Evolutionary conservation across 1,140 invertebrate species (phyloP), one percentile per base, ranked within the genome.

Genomic region (Drosophila persimilis): DNA sequence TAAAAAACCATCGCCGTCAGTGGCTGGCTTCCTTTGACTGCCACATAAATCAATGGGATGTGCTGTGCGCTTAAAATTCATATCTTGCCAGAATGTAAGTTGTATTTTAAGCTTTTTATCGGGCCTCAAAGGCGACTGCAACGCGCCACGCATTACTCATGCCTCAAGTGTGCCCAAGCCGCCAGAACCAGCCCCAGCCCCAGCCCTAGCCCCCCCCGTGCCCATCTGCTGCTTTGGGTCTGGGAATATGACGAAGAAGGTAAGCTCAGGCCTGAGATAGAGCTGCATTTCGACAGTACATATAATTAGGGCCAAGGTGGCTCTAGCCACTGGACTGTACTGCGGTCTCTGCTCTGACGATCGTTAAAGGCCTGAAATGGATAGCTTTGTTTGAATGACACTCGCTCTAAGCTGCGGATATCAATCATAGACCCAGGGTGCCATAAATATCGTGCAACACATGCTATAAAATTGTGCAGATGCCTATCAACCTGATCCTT

Each of bases 41-140:
- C 24, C 66, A 64, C 71, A 89, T 85, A 78, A 80, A 89, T 80
- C 80, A 78, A 67, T 71, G 74, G 51, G 77, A 81, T 69, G 61
- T 67, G 74, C 84, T 69, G 61, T 67, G 74, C 84, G 52, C 77
- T 88, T 88, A 79, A 84, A 69, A 88, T 88, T 89, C 83, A 88
- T 88, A 88, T 84, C 83, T 88, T 84, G 79, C 79, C 83, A 79
- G 78, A 73, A 67, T 86, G 72, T 88, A 83, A 89, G 78, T 89
- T 84, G 81, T 88, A 89, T 77, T 78, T 88, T 86, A 86, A 85
- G 80, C 77, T 86, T 88, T 88, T 88, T 88, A 88, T 89, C 84
- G 84, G 61, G 15, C 72, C 63, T 73, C 62, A 77, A 86, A 73
- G 71, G 51, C 81, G 77, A 62, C 80, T 80, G 80, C 80, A 80